These are phyloP conservation scores for Empidonax traillii DNA, from an alignment of 2,113 vertebrate genomes.

Conservation along the genomic window DNA sequence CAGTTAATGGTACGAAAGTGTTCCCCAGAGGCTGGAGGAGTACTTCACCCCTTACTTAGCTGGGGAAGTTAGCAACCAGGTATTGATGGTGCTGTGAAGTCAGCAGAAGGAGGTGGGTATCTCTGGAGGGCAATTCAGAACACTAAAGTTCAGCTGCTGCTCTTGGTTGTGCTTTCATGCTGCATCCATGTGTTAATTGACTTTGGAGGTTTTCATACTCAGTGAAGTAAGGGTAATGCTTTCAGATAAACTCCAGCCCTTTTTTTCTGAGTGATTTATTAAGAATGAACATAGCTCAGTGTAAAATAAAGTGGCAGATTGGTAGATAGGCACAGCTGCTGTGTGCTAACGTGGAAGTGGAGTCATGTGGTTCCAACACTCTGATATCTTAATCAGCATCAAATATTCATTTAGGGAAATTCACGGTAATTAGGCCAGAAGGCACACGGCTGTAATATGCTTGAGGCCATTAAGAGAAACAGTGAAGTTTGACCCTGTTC, in stretches of 20 bases:
- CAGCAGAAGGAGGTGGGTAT: not conserved
- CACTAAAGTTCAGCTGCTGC: not conserved
- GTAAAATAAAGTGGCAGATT: slow-evolving; percentile 40
- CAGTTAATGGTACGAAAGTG: not conserved
- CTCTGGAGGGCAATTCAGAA: not conserved
- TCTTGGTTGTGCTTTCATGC: not conserved
- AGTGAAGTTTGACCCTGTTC: not conserved
- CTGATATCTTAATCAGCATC: slow-evolving; percentile 54
- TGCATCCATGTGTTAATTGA: not conserved
- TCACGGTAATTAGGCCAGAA: slow-evolving; percentile 17
- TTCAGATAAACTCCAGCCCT: not conserved
- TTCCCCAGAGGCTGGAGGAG: not conserved
- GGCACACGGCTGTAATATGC: not conserved
- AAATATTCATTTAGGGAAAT: slow-evolving; percentile 28
- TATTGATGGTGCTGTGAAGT: not conserved
- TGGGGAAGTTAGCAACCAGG: not conserved
- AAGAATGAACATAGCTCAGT: not conserved
- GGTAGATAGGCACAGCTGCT: slow-evolving; percentile 27
- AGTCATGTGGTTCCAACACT: not conserved
- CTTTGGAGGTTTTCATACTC: not conserved
- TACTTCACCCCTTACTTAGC: not conserved
- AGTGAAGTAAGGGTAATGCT: not conserved
- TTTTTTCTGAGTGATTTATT: not conserved
- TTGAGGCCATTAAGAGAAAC: not conserved
- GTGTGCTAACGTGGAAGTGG: slow-evolving; percentile 3